Percentiles rank a stretch among this genome's conserved stretches.
phyloP scores from a whole-genome alignment of 1,140 invertebrate genomes.

The Periplaneta americana region DNA sequence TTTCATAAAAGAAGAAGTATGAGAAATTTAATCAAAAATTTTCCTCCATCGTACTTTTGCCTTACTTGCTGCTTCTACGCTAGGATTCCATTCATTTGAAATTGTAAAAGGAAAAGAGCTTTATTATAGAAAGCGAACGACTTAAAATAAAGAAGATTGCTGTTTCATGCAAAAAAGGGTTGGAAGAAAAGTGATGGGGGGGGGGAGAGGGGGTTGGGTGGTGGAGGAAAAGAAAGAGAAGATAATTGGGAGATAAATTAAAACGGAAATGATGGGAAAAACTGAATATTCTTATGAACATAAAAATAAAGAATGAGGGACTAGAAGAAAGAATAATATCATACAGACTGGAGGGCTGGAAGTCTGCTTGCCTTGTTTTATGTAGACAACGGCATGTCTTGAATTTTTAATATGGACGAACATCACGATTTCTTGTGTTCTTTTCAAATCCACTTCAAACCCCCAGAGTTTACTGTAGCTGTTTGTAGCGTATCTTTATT shows the following conservation, averaged over 20 bases:
- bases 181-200: background rate
- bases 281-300: background rate
- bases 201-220: background rate
- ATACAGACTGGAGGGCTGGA: too few relatives aligned
- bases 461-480: too few relatives aligned
- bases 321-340: background rate
- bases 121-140: conserved; percentile 12
- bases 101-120: conserved; percentile 12
- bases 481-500: too few relatives aligned
- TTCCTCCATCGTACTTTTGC: conserved; percentile 9
- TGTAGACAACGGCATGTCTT: too few relatives aligned
- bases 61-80: background rate
- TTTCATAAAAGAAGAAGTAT: conserved; percentile 6
- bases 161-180: conserved; percentile 6
- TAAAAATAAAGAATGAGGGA: background rate
- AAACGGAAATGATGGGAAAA: conserved; percentile 6
- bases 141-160: conserved; percentile 13
- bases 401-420: too few relatives aligned
- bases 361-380: too few relatives aligned
- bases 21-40: conserved; percentile 14
- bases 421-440: too few relatives aligned
- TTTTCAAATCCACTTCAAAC: too few relatives aligned
- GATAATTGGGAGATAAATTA: conserved; percentile 11
- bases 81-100: conserved; percentile 12
- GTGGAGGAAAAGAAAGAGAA: background rate